A percentile compares a stretch with the other conserved stretches of the same genome.
These are phyloP conservation scores for Lochmaea capreae DNA, from an alignment of 2,888 invertebrate genomes.

Conservation along the genomic window DNA sequence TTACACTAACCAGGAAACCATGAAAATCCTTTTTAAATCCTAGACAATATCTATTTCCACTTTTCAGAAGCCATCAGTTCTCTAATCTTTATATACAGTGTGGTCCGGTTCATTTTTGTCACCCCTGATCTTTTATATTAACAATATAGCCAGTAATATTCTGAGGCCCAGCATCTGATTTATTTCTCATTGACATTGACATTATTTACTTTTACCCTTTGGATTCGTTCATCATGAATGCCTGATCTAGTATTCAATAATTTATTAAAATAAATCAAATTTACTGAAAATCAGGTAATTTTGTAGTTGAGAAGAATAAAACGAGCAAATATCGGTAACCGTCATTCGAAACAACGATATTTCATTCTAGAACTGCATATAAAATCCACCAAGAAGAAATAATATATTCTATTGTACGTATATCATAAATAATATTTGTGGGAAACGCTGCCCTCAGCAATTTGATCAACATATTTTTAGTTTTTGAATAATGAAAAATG, in stretches of 20 bases:
- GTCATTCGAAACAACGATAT: not conserved
- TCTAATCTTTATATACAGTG: no score
- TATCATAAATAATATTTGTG: slow-evolving; percentile 1
- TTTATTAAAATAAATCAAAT: not conserved
- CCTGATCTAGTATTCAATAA: not conserved
- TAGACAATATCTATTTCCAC: no score
- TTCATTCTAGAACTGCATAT: not conserved
- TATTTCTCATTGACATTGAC: no score
- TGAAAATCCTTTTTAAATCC: no score
- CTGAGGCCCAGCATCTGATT: no score
- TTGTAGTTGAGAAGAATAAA: not conserved
- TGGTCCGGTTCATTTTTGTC: no score
- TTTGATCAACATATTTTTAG: slow-evolving; percentile 1
- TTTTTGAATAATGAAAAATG: not conserved
- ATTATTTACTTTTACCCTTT: no score
- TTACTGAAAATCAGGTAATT: not conserved
- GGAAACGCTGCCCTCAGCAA: not conserved
- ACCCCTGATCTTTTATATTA: no score
- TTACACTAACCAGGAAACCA: no score
- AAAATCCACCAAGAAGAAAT: not conserved
- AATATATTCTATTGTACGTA: not conserved
- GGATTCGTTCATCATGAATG: no score
- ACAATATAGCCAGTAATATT: no score
- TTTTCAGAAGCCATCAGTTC: no score
- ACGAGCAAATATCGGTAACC: not conserved